phyloP scores from a whole-genome alignment of 2,888 invertebrate species.

The Anorthoa munda region DNA sequence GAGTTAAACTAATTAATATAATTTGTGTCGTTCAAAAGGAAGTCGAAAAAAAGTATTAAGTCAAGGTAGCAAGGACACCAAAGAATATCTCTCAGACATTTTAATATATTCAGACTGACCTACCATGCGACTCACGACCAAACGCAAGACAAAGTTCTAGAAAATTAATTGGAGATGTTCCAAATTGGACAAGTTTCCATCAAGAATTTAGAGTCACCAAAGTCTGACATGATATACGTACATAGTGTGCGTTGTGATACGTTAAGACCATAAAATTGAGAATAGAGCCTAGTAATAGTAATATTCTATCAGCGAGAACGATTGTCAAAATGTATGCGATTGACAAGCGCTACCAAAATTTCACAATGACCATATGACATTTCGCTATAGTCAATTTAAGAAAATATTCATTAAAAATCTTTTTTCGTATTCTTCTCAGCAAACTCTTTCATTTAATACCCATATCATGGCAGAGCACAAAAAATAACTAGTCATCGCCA shows the following conservation, averaged over 20 bases:
- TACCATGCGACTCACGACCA: slow-evolving; percentile 4
- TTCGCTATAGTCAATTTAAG: too few species aligned
- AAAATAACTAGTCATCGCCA: too few species aligned
- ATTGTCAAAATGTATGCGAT: too few species aligned
- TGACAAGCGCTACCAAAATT: too few species aligned
- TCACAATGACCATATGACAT: too few species aligned
- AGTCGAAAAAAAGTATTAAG: neutral
- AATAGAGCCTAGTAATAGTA: too few species aligned
- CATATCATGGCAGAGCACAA: too few species aligned
- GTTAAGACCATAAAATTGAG: neutral
- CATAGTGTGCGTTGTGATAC: neutral
- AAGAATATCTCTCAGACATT: slow-evolving; percentile 3
- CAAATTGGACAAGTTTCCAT: slow-evolving; percentile 50
- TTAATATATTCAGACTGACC: slow-evolving; percentile 25
- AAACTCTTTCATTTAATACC: too few species aligned
- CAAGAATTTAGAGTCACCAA: slow-evolving; percentile 46
- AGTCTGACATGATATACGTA: slow-evolving; percentile 3
- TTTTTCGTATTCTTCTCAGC: too few species aligned
- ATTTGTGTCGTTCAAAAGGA: neutral
- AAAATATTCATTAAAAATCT: too few species aligned
- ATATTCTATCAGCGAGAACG: too few species aligned
- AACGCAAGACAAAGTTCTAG: slow-evolving; percentile 23
- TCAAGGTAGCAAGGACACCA: neutral
- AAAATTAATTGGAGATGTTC: slow-evolving; percentile 48
- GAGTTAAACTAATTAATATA: neutral